Evolutionary conservation across 2,113 vertebrate genomes (phyloP), one percentile per base, ranked within the genome.

Genomic region (Petromus typicus): DNA sequence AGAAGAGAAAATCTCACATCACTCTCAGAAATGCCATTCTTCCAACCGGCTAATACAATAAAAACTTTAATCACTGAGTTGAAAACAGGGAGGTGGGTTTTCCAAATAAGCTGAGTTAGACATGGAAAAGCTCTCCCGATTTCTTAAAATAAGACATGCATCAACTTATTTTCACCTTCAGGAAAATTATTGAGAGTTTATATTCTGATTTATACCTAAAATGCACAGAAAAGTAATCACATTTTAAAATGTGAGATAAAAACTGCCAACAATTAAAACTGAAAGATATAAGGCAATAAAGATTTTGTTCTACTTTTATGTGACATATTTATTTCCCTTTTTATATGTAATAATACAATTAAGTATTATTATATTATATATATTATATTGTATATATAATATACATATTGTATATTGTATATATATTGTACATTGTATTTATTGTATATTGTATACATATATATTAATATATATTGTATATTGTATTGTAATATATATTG

Each of bases 311-410:
- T 91, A 57, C 30, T 89, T 95, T 17, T 40, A 71, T 81, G 20
- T 57, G 63, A 32, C 43, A 86, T 17, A 14, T 86, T 82, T 64
- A 76, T 43, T 93, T 93, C 64, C 25, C 45, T 59, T 71, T 95
- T 66, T 48, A 83, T 86, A 6, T 54, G 48, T 61, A 63, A 51
- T 5, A 66, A 4, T 64, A 63, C 13, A 64, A 66, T n/a, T 86
- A 34, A 71, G n/a, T n/a, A n/a, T n/a, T n/a, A n/a, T n/a, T n/a
- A n/a, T n/a, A n/a, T n/a, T n/a, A n/a, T n/a, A n/a, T n/a, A n/a
- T n/a, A n/a, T n/a, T n/a, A n/a, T n/a, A n/a, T n/a, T n/a, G n/a
- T n/a, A n/a, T n/a, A n/a, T n/a, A n/a, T n/a, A n/a, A n/a, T n/a
- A n/a, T n/a, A n/a, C n/a, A n/a, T n/a, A n/a, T n/a, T n/a, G n/a